Evolutionary conservation across 2,113 vertebrate genomes (phyloP), one percentile per base, ranked within the genome.

Genomic region (Pavo muticus): DNA sequence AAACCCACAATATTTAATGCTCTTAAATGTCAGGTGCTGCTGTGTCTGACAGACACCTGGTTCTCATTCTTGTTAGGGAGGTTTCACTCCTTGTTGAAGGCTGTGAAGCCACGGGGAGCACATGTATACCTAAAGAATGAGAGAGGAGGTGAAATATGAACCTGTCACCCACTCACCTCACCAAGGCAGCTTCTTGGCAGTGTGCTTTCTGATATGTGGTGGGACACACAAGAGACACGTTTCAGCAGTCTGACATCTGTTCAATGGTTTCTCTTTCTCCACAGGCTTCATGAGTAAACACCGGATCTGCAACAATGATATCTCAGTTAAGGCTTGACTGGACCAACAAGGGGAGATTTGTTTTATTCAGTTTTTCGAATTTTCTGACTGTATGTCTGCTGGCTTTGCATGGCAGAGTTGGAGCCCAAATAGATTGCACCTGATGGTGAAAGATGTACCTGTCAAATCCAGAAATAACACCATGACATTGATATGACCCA

Each of bases 381-480:
- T 93, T 92, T 67, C 42, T 50, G 25, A 11, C 40, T 0, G 0
- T n/a, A 12, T 39, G 6, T 40, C 75, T 68, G 45, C 35, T 50
- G 17, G 23, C 19, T 50, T 48, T 25, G 32, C 57, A 6, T 14
- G 16, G 57, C 80, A 87, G 50, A 92, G 29, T 32, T 8, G 6
- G 80, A 91, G 42, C n/a, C 75, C 72, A 47, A 92, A 74, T 5
- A 39, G 9, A n/a, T 81, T 93, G 20, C 8, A 83, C 56, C 18
- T 69, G 45, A 60, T 40, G 54, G 39, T 24, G 50, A 52, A 71
- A 52, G 25, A 52, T 61, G 37, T 32, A 70, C n/a, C 63, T 42
- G 45, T 74, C 73, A 81, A 82, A 42, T 21, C 91, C 78, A 64
- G 60, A 84, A 90, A 63, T 57, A 87, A 83, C 12, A 78, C 9